phyloP scores from a whole-genome alignment of 2,797 vertebrate species.

The Acrossocheilus wenchowensis region DNA sequence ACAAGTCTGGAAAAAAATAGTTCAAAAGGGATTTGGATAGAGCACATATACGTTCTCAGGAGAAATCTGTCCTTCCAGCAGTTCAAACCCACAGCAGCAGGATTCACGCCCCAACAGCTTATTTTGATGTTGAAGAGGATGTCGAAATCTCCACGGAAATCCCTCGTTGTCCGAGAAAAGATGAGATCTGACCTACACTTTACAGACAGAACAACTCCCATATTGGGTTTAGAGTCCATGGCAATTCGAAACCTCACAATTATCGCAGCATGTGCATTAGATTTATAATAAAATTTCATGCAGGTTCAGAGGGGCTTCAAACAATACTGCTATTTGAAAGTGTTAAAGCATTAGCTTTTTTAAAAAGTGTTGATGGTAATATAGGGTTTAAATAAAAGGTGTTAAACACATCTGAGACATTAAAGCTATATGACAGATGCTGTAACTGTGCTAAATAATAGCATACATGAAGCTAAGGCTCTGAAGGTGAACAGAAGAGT shows the following conservation, averaged over 20 bases:
- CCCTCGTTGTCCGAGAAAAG: slow-evolving; percentile 5
- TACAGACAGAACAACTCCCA: neutral
- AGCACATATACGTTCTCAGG: slow-evolving; percentile 51
- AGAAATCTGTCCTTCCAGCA: slow-evolving; percentile 56
- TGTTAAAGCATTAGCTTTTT: neutral
- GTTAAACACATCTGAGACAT: neutral
- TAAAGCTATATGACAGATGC: slow-evolving; percentile 12
- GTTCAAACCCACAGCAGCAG: slow-evolving; percentile 53
- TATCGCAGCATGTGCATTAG: neutral
- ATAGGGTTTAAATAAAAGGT: slow-evolving; percentile 20
- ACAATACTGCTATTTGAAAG: neutral
- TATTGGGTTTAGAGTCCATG: neutral
- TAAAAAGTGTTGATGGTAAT: slow-evolving; percentile 1
- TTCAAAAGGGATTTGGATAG: slow-evolving; percentile 58
- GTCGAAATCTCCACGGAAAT: slow-evolving; percentile 45
- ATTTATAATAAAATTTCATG: neutral
- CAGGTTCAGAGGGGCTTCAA: slow-evolving; percentile 10
- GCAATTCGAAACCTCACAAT: neutral
- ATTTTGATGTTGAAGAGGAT: slow-evolving; percentile 52
- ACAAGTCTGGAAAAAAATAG: slow-evolving; percentile 53
- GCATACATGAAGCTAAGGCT: neutral
- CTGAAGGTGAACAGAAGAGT: slow-evolving; percentile 52
- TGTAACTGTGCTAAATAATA: slow-evolving; percentile 35
- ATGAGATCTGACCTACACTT: slow-evolving; percentile 10
- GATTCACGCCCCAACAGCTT: slow-evolving; percentile 47